Percentiles rank a stretch among this genome's conserved stretches.
These are phyloP conservation scores for Caranx melampygus DNA, from an alignment of 2,113 vertebrate genomes.

Conservation along the genomic window DNA sequence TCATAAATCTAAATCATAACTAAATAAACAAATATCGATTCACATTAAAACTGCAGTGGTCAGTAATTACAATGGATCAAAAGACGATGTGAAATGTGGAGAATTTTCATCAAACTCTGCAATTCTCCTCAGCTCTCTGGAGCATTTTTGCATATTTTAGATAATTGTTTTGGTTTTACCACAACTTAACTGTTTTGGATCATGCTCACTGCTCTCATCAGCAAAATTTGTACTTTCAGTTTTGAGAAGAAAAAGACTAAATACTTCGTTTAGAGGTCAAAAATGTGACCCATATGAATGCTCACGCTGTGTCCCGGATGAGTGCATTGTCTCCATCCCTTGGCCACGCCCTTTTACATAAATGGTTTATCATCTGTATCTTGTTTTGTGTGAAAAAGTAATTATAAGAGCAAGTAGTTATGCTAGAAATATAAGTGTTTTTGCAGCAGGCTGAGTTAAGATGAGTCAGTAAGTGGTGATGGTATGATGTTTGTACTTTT, in stretches of 20 bases:
- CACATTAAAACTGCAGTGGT: background rate
- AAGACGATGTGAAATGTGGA: background rate
- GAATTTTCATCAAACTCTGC: background rate
- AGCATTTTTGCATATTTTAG: background rate
- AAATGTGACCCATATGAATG: too few species aligned
- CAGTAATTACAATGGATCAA: background rate
- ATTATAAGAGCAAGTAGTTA: background rate
- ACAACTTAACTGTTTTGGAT: background rate
- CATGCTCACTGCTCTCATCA: background rate
- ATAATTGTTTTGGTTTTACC: background rate
- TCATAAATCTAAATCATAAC: too few species aligned
- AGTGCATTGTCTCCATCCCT: background rate
- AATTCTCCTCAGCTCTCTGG: background rate
- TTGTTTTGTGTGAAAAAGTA: background rate
- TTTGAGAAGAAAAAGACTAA: background rate
- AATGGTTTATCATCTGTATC: background rate
- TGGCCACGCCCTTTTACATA: too few species aligned
- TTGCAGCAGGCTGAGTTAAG: background rate
- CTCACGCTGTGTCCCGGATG: too few species aligned
- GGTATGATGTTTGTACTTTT: constrained; percentile 7
- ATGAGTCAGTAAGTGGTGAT: background rate
- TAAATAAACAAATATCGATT: background rate
- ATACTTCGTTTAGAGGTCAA: too few species aligned
- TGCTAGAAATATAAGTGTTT: background rate
- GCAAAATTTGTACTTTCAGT: background rate